These are phyloP conservation scores for human DNA, from an alignment of 2,113 vertebrate genomes.

Conservation along the genomic window GRCh38 chr2:54066501-54067000, in stretches of 20 bases:
- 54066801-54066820: background rate
- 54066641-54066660: background rate
- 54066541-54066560: background rate
- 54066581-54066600: background rate
- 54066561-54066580: background rate
- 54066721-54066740: background rate
- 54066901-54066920: background rate
- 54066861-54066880: background rate
- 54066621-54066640: background rate
- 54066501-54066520: background rate
- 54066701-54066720: background rate
- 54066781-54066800: background rate
- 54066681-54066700: background rate
- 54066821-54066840: background rate
- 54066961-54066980: background rate
- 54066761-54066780: background rate
- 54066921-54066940: background rate
- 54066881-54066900: background rate
- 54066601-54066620: background rate
- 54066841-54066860: background rate
- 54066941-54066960: conserved; percentile 21
- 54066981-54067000: background rate
- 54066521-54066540: conserved; percentile 6
- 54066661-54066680: background rate
- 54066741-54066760: conserved; percentile 19